Evolutionary conservation across 2,113 vertebrate genomes (phyloP).

Genomic region (Gopherus flavomarginatus): DNA sequence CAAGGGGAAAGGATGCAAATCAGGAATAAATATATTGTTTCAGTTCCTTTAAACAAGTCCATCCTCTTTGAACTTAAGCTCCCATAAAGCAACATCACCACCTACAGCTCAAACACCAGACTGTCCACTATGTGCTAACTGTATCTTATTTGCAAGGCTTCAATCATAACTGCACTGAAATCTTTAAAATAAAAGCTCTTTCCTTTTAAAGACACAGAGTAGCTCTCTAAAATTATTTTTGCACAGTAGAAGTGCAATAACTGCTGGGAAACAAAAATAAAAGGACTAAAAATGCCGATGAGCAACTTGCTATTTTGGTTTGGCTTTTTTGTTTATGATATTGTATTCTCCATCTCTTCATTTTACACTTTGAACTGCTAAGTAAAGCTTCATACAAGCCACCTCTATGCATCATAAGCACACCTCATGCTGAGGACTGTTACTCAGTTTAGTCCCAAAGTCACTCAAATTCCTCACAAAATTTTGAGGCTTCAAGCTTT

Average conservation of each 20-base stretch:
- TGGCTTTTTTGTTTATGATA: background rate
- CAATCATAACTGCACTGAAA: background rate
- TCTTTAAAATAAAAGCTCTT: background rate
- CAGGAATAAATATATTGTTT: background rate
- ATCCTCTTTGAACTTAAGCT: constrained; percentile 19
- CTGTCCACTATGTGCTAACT: background rate
- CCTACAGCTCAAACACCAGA: constrained; percentile 71
- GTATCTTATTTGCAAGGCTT: background rate
- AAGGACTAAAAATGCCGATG: background rate
- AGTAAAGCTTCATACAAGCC: background rate
- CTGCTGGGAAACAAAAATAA: background rate
- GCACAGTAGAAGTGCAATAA: background rate
- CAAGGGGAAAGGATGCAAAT: background rate
- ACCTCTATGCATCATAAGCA: background rate
- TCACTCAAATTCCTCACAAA: background rate
- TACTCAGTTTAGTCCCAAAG: background rate
- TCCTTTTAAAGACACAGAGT: background rate
- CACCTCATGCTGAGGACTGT: background rate
- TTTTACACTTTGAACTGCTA: background rate
- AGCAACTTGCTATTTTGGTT: background rate
- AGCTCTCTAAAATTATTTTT: background rate
- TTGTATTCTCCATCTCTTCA: background rate
- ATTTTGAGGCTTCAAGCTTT: background rate
- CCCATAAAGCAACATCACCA: constrained; percentile 70
- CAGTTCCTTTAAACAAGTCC: background rate